Conservation (phyloP, 2,797 vertebrate genomes). For the Thunnus albacares region DNA sequence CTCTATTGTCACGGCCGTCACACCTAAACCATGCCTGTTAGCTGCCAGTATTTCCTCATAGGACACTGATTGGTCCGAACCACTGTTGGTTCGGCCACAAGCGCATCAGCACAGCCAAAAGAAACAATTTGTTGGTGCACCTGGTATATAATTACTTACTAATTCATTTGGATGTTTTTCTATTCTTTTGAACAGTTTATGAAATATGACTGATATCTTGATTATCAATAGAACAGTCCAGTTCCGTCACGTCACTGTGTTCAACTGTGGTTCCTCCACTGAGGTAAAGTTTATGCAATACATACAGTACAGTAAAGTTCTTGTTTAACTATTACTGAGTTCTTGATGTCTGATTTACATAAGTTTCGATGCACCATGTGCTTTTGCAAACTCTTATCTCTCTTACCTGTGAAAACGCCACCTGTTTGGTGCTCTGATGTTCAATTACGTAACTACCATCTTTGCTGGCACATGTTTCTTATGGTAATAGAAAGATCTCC, state of each 20-base stretch:
- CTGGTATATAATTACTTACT: not conserved
- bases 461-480: not conserved
- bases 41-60: too few relatives aligned
- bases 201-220: not conserved
- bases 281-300: too few relatives aligned
- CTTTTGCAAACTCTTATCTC: not conserved
- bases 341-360: not conserved
- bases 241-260: not conserved
- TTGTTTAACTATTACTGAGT: not conserved
- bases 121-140: not conserved
- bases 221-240: not conserved
- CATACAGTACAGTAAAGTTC: not conserved
- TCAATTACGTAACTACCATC: not conserved
- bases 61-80: too few relatives aligned
- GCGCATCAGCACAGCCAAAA: not conserved
- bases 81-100: too few relatives aligned
- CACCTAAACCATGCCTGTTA: too few relatives aligned
- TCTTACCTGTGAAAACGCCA: conserved; percentile 27
- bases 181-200: not conserved
- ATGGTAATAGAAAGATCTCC: not conserved
- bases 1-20: too few relatives aligned
- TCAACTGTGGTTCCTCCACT: not conserved
- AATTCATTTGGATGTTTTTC: not conserved
- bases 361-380: not conserved
- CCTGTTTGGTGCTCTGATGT: conserved; percentile 14